Base-by-base conservation (phyloP, 2,888 invertebrate genomes). In the Pinctada fucata region DNA sequence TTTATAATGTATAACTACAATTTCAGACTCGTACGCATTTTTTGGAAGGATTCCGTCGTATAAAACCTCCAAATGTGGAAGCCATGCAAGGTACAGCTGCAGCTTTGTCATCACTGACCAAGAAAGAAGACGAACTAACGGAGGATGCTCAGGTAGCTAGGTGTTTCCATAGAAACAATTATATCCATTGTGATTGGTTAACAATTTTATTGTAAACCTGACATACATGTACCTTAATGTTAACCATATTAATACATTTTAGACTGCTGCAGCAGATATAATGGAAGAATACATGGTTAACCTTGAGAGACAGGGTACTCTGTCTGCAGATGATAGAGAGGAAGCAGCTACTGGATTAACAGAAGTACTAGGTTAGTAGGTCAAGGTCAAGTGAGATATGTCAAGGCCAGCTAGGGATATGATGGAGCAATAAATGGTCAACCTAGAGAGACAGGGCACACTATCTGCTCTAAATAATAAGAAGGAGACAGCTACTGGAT, bases 261-360 rank as follows among this genome's bases (percentile, higher is more conserved):
- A 82, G 82, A 79, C 80, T 50, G 81, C 77, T 76, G 81, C 79
- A 3, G 79, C 70, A 16, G 48, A 72, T 16, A 79, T 82, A 8
- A 63, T 82, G 67, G 79, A 78, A 13, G 78, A 79, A 31, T 82
- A 82, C 75, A 78, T 77, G 5, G 65, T 73, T 3, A 73, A 79
- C 0, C 58, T 83, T 31, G 50, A 72, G 8, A 65, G 49, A 2
- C 82, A 82, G 65, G 49, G 49, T 1, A n/a, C 16, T 45, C 63
- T 76, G 1, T 83, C 83, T 16, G 83, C 83, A 69, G 82, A 83
- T 70, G 83, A 83, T 64, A 80, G 82, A 66, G 83, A 83, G 65
- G 83, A 83, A 49, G 79, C 83, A 50, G 80, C 82, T 4, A 74
- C 74, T 3, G 82, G 75, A 8, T 8, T 83, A 4, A 76, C 82